Evolutionary conservation across 2,113 vertebrate genomes (phyloP).

Genomic region (Tursiops truncatus): DNA sequence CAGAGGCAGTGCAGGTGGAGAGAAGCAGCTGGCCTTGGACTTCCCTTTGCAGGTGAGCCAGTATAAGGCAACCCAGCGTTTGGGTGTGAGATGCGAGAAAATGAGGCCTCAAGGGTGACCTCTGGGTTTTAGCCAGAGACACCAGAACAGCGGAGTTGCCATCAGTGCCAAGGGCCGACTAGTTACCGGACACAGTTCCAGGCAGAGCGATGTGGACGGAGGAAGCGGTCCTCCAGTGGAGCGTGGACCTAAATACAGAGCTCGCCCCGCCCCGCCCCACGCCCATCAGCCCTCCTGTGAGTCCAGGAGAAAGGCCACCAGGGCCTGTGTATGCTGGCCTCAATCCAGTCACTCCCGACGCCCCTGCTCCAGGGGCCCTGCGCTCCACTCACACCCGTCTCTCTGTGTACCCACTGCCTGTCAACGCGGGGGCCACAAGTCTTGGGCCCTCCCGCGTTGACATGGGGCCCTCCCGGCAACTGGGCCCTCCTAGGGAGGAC

Average conservation of each 20-base stretch:
- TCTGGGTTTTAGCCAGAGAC: neutral
- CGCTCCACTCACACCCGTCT: too few relatives aligned
- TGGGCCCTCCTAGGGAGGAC: neutral
- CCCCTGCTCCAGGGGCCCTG: neutral
- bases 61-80: fast-evolving
- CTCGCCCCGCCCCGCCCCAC: fast-evolving
- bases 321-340: neutral
- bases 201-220: fast-evolving
- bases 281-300: too few relatives aligned
- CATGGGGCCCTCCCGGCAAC: neutral
- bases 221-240: fast-evolving
- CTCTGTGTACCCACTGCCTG: fast-evolving
- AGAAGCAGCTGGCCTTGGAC: neutral
- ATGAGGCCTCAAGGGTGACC: neutral
- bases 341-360: neutral
- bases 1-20: fast-evolving
- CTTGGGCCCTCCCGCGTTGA: neutral
- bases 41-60: neutral
- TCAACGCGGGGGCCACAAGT: fast-evolving
- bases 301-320: neutral
- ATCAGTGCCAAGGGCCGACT: fast-evolving
- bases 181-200: fast-evolving
- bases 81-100: neutral
- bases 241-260: neutral
- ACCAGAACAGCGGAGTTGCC: fast-evolving